Evolutionary conservation across 2,113 vertebrate genomes (phyloP).

Genomic region (Lasiurus cinereus): DNA sequence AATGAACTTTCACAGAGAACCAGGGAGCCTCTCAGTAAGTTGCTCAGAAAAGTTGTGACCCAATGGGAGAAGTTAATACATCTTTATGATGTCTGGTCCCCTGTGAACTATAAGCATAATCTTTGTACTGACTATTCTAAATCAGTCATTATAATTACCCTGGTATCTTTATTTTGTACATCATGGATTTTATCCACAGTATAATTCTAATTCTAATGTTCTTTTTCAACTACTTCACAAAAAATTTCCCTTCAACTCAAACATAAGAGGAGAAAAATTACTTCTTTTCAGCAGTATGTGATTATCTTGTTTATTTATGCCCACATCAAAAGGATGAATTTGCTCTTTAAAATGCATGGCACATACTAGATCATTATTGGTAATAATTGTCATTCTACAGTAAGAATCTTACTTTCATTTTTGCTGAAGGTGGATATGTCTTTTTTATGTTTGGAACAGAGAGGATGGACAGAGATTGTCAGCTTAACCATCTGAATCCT

Average conservation of each 20-base stretch:
- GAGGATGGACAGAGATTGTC: background rate
- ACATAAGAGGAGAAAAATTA: background rate
- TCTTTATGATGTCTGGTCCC: background rate
- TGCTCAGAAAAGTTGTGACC: background rate
- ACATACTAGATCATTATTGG: conserved; percentile 31
- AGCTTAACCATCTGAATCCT: conserved; percentile 36
- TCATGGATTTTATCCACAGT: background rate
- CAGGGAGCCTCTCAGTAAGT: background rate
- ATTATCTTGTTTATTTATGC: conserved; percentile 53
- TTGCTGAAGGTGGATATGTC: conserved; percentile 34
- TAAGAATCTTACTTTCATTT: conserved; percentile 39
- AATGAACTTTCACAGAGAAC: background rate
- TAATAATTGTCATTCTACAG: conserved; percentile 29
- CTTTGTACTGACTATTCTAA: background rate
- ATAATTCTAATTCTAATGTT: background rate
- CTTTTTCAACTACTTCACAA: conserved; percentile 48
- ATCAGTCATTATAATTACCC: background rate
- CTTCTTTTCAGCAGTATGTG: conserved; percentile 3
- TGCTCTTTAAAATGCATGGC: conserved; percentile 3
- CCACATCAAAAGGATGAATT: background rate
- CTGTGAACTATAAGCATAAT: background rate
- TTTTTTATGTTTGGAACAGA: background rate
- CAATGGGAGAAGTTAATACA: background rate
- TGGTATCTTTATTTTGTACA: conserved; percentile 15
- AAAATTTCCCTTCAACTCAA: conserved; percentile 2